Percentiles rank a stretch among this genome's conserved stretches.
phyloP scores from a whole-genome alignment of 37 sponge, comb jelly and placozoan genomes.

The Axinella damicornis region DNA sequence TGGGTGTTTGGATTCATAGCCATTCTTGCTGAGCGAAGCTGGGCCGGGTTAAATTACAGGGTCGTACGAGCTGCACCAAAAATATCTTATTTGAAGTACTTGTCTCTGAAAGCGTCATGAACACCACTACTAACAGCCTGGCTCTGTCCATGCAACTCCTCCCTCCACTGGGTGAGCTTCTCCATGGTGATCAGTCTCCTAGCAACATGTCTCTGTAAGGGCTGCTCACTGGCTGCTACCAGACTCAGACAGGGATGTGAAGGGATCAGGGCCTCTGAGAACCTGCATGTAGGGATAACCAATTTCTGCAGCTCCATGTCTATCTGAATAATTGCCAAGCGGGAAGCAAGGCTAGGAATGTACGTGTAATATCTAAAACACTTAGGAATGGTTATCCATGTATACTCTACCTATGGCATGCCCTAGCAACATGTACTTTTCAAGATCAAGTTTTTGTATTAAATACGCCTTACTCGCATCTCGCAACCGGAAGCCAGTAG shows the following conservation, averaged over 20 bases:
- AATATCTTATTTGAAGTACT: constrained; percentile 18
- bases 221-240: constrained; percentile 74
- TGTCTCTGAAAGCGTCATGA: constrained; percentile 44
- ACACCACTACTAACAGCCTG: not conserved
- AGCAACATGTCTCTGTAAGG: constrained; percentile 45
- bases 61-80: no score
- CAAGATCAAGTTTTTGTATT: no score
- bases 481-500: constrained; percentile 85
- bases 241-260: constrained; percentile 72
- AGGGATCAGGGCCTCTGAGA: constrained; percentile 39
- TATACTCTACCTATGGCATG: no score
- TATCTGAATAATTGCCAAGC: no score
- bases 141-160: not conserved
- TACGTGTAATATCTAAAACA: no score
- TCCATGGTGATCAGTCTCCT: constrained; percentile 84
- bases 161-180: constrained; percentile 54
- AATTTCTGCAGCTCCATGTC: not conserved
- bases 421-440: no score
- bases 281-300: constrained; percentile 14
- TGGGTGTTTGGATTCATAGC: constrained; percentile 73
- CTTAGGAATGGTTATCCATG: no score
- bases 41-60: constrained; percentile 27
- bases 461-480: constrained; percentile 69
- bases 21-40: not conserved
- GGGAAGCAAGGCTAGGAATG: no score